Base-by-base conservation (phyloP, 1,140 invertebrate genomes). In the Drosophila murphyi region DNA sequence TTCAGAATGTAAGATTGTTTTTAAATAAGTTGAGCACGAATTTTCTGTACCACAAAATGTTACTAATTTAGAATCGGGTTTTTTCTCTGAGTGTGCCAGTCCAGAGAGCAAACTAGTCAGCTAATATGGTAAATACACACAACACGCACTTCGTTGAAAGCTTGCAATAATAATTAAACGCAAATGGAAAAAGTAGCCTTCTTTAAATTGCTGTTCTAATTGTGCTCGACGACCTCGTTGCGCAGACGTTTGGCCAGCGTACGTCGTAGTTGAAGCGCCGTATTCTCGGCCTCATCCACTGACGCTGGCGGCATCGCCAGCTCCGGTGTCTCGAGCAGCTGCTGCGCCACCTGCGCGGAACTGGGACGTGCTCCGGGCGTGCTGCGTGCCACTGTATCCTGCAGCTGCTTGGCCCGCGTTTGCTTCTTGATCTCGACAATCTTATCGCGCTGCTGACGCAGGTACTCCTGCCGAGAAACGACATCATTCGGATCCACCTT, bases 391-490 rank as follows among this genome's bases (percentile, higher is more conserved):
- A 94, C 93, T 7, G 93, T 94, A n/a, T 94, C 94, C 12, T 90
- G 93, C 3, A 98, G 92, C 80, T 96, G 95, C 77, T 96, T 96
- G 81, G 96, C 96, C 31, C 97, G 94, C 20, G 96, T 97, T 92
- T 96, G 95, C 90, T 97, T 97, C 91, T 98, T 98, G 80, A 98
- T 91, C 12, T 96, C 96, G 35, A 98, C 93, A 20, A 99, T 94
- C 90, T 98, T 98, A 92, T 98, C 97, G 32, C 98, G 94, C 92
- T 98, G 97, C 51, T 96, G 94, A 35, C 96, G 95, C 31, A 99
- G 93, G 91, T 98, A 98, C 78, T 97, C 94, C 83, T 97, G 96
- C 1, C 97, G 94, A 62, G 95, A 95, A 69, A 94, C 94, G n/a
- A 98, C 93, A 80, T 98, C 97, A 57, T 95, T 95, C 20, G 93